Evolutionary conservation across 1,140 invertebrate genomes (phyloP), one percentile per base, ranked within the genome.

Genomic region (Archegozetes longisetosus): DNA sequence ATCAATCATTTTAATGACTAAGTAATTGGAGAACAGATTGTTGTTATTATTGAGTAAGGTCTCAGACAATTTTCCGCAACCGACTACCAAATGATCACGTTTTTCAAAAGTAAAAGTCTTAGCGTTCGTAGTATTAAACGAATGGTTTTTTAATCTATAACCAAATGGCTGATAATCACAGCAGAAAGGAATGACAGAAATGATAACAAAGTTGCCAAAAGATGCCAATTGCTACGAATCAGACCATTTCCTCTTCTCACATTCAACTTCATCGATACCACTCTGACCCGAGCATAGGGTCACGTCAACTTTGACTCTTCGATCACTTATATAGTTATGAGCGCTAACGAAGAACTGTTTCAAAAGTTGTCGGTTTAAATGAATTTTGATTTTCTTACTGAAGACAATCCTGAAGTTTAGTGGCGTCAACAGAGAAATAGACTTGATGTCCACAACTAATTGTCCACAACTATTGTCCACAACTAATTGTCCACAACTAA

Each of bases 371-470:
- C 32, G 32, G 17, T 40, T 40, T 40, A 40, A 40, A 9, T 17
- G 6, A 40, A 40, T 40, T 40, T 40, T 40, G 6, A 40, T 40
- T 40, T 40, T 40, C 32, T 40, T 40, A 40, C 6, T 40, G 6
- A 40, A 40, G 17, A 40, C 32, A 40, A 9, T 6, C 6, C 6
- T 6, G 32, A 40, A 40, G 28, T 27, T 24, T 28, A 51, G 26
- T 28, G 40, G 17, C 25, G 28, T 28, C 17, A 25, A 55, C 54
- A n/a, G 23, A 4, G 20, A 27, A 24, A 26, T 29, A 61, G 55
- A 49, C 55, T 51, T 50, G 26, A 54, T 40, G 55, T 53, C 55
- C 60, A 53, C 27, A 40, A 58, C 17, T 17, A 9, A 40, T 40
- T 40, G 17, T 40, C 17, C 32, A 40, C 32, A 17, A 40, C 17